Base-by-base conservation (phyloP, 2,113 vertebrate genomes). In the Elephas maximus region DNA sequence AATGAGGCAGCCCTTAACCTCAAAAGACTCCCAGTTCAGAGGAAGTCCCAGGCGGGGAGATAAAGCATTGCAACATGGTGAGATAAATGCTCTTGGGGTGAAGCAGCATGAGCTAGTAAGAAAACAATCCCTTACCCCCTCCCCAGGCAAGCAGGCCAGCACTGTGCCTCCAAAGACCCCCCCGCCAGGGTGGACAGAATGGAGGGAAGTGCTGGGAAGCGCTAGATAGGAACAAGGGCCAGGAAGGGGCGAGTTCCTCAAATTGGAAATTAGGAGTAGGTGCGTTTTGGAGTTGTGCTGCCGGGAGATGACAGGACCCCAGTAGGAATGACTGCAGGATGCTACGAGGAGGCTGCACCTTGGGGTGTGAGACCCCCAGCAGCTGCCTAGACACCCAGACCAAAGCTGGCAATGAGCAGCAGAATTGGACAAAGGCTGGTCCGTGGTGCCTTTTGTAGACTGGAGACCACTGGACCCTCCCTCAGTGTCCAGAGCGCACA, bases 61-160 rank as follows among this genome's bases (percentile, higher is more conserved):
- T 41, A 74, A 73, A 51, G 17, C 37, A 7, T 37, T 9, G 10
- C 12, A 18, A 30, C 11, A 2, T 3, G 8, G 33, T 84, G 91
- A 94, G 37, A 17, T 96, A 41, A 90, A 45, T 2, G 67, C 63
- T 23, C 1, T 6, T 21, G 0, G 8, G 26, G 45, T 20, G 33
- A 67, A 44, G 81, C 10, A 84, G 93, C 60, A 85, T 23, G 30
- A 45, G 33, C 77, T 45, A 60, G 73, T 41, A 14, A 78, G 82
- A 79, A 78, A 24, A 26, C 10, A 0, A 0, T 9, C 10, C 77
- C 37, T 20, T 0, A 2, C 1, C 45, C 48, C 24, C 24, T 48
- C n/a, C 41, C 41, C 21, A 2, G 41, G 21, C 84, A 15, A 51
- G 37, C 28, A 48, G 41, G 62, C 24, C 6, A 15, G 23, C 5